A percentile compares a stretch with the other conserved stretches of the same genome.
Conservation (phyloP, 1,140 invertebrate species). For the Euwallacea similis region DNA sequence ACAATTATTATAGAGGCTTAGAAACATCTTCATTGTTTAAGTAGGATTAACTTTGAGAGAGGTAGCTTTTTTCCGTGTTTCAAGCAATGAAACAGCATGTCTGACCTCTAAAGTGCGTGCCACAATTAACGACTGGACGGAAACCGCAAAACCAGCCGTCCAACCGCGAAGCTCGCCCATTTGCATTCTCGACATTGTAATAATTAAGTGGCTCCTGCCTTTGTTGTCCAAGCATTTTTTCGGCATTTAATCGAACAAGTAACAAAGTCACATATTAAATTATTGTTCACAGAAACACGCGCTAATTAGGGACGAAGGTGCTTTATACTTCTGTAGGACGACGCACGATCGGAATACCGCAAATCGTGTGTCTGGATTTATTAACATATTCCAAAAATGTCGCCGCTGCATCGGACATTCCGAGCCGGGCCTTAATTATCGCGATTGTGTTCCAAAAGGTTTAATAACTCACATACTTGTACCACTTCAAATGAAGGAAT, state of each 20-base stretch:
- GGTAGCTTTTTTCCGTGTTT: background rate
- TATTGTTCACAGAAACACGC: background rate
- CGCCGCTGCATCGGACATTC: constrained; percentile 40
- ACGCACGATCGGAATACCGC: constrained; percentile 40
- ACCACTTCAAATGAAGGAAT: constrained; percentile 34
- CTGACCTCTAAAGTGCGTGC: constrained; percentile 12
- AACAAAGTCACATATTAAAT: background rate
- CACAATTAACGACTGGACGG: constrained; percentile 14
- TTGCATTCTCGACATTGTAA: background rate
- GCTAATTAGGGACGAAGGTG: background rate
- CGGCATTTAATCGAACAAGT: background rate
- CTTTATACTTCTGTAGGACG: background rate
- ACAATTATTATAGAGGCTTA: too few relatives aligned
- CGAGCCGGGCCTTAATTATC: constrained; percentile 47
- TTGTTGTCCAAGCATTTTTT: background rate
- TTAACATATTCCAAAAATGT: constrained; percentile 48
- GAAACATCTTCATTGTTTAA: too few relatives aligned
- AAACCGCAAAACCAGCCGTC: constrained; percentile 18
- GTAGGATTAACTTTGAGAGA: too few relatives aligned
- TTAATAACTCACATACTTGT: constrained; percentile 50
- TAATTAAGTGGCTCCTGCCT: background rate
- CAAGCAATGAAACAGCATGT: background rate
- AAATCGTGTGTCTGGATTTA: constrained; percentile 42
- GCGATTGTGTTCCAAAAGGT: constrained; percentile 50
- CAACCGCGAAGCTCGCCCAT: constrained; percentile 28